Conservation (phyloP, 2,113 vertebrate species). For the Heterocephalus glaber region DNA sequence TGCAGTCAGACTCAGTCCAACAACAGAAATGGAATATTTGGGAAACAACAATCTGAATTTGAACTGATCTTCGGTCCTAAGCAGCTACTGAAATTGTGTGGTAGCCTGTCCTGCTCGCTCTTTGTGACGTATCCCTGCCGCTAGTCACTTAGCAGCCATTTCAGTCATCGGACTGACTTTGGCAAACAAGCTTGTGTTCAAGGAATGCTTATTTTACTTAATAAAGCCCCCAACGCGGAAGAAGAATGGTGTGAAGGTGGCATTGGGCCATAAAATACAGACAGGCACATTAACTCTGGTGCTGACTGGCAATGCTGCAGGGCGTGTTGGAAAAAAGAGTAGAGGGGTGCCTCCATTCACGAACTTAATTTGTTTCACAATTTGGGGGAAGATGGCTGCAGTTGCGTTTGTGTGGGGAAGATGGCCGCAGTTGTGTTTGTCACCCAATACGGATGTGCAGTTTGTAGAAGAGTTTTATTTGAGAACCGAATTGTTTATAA, state of each 20-base stretch:
- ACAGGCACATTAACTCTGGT: neutral
- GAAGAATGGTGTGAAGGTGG: neutral
- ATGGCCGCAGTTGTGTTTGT: neutral
- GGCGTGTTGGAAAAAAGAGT: no score
- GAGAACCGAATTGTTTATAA: neutral
- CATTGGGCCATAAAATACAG: no score
- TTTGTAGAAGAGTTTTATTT: neutral
- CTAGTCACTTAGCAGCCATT: no score
- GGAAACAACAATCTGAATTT: neutral
- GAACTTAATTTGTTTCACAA: neutral
- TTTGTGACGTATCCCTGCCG: neutral
- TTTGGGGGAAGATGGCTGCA: neutral
- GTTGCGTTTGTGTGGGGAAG: neutral
- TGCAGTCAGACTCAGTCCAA: neutral
- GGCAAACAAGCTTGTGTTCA: neutral
- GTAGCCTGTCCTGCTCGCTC: neutral
- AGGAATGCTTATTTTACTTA: neutral
- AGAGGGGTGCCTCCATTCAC: neutral
- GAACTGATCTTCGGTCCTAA: neutral
- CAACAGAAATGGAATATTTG: neutral
- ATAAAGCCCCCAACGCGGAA: neutral
- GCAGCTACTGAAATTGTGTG: neutral
- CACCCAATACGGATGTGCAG: neutral
- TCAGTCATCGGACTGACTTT: neutral
- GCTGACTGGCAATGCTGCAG: neutral